Base-by-base conservation (phyloP, 2,797 vertebrate species). In the Xerus rutilus region DNA sequence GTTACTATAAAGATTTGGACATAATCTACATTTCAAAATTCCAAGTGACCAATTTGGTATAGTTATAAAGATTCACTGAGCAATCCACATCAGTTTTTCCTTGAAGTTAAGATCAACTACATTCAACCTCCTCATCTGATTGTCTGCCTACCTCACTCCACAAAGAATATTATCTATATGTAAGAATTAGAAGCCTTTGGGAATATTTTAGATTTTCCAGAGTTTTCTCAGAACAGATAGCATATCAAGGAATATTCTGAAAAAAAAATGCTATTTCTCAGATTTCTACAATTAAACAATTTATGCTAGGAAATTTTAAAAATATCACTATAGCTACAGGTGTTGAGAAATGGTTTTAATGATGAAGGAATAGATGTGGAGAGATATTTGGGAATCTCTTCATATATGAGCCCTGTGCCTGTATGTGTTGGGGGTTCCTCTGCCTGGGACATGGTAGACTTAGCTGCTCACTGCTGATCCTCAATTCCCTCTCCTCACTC, bases 1-100 rank as follows among this genome's bases (percentile, higher is more conserved):
- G 69, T 85, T 93, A 88, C 43, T 90, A 35, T 8, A 89, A 85
- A 62, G 45, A 91, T 87, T 72, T 79, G 23, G 43, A 94, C 43
- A 87, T 65, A 70, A 95, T 88, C 89, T 95, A 57, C 73, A 52
- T 94, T 94, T 95, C 92, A 92, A 84, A 97, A 86, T 78, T 92
- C 69, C 74, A 90, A 96, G 64, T 92, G 95, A 96, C 79, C 77
- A 72, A 93, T 85, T 96, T 94, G 70, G 49, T 32, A 65, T n/a
- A 86, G 28, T 89, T 95, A 76, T 57, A 89, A 89, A 88, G 70
- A 86, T 76, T 81, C 47, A 32, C 7, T 62, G 84, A 94, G 67
- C 91, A 91, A 28, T 5, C 2, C 18, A 2, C 65, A 35, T 86
- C 52, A 82, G 20, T 11, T 81, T 96, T 78, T 93, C 54, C 35